A percentile compares a stretch with the other conserved stretches of the same genome.
Evolutionary conservation across 2,797 vertebrate species (phyloP).

Genomic region (Euthynnus affinis): DNA sequence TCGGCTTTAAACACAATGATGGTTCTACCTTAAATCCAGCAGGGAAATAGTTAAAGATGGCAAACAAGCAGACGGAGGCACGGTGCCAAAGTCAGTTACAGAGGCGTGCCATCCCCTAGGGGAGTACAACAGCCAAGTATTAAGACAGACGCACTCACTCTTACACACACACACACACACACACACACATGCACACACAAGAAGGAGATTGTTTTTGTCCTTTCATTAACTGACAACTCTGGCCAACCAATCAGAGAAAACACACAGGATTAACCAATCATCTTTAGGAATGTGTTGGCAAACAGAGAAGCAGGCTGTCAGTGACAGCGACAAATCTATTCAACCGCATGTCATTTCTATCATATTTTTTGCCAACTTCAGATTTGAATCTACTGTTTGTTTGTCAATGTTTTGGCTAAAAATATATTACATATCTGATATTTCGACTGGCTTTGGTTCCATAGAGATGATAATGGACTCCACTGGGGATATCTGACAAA

Average conservation of each 20-base stretch:
- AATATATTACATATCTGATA: background rate
- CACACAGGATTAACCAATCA: slow-evolving; percentile 31
- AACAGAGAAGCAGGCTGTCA: background rate
- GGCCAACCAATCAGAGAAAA: slow-evolving; percentile 49
- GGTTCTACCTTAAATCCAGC: slow-evolving; percentile 6
- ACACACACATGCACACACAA: slow-evolving; percentile 37
- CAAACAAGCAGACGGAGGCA: slow-evolving; percentile 57
- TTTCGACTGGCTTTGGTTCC: background rate
- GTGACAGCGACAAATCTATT: background rate
- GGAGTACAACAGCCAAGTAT: slow-evolving; percentile 64
- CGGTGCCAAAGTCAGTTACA: slow-evolving; percentile 71
- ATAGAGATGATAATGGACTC: slow-evolving; percentile 18
- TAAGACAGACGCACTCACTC: slow-evolving; percentile 46
- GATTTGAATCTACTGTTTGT: background rate
- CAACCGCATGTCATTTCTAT: background rate
- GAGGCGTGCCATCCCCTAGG: slow-evolving; percentile 63
- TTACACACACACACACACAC: slow-evolving; percentile 17
- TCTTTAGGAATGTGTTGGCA: slow-evolving; percentile 47
- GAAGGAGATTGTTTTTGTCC: slow-evolving; percentile 50
- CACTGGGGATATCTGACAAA: slow-evolving; percentile 27
- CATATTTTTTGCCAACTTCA: background rate
- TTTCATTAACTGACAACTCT: slow-evolving; percentile 46
- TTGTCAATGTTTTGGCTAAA: background rate
- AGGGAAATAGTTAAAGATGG: slow-evolving; percentile 63
- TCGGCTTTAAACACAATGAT: background rate